These are phyloP conservation scores for Lynx canadensis DNA, from an alignment of 2,113 vertebrate species.

Conservation along the genomic window DNA sequence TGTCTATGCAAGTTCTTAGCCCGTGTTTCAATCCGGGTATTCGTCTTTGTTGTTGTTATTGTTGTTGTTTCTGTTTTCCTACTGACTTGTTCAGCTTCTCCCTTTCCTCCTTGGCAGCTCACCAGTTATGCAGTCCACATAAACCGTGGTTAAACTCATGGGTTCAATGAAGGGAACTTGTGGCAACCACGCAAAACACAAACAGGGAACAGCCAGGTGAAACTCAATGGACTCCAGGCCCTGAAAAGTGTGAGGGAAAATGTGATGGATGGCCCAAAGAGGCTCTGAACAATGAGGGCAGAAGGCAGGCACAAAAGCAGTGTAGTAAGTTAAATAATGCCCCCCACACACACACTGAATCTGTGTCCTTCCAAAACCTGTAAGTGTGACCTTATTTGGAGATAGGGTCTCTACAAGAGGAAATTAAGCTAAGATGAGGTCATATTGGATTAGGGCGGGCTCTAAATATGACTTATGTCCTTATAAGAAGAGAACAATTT, in stretches of 20 bases:
- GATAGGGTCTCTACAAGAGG: not conserved
- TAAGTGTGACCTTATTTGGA: not conserved
- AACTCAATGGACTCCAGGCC: not conserved
- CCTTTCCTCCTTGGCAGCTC: not conserved
- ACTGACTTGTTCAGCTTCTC: not conserved
- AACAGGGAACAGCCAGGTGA: not conserved
- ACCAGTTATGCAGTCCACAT: not conserved
- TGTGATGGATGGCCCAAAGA: not conserved
- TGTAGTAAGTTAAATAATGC: not conserved
- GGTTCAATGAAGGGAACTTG: not conserved
- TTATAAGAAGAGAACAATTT: not conserved
- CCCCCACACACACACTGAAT: not conserved
- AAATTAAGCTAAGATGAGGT: not conserved
- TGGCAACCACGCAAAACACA: not conserved
- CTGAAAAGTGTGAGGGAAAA: not conserved
- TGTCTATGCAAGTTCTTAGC: not conserved
- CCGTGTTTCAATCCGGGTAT: not conserved
- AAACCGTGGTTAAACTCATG: not conserved
- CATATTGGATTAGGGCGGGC: not conserved
- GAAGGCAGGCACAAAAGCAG: not conserved
- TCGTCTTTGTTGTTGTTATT: not conserved
- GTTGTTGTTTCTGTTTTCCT: not conserved
- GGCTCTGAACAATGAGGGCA: not conserved
- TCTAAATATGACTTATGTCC: not conserved
- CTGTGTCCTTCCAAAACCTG: not conserved